Percentiles rank a stretch among this genome's conserved stretches.
Conservation (phyloP, 2,113 vertebrate genomes). For the Tichodroma muraria region DNA sequence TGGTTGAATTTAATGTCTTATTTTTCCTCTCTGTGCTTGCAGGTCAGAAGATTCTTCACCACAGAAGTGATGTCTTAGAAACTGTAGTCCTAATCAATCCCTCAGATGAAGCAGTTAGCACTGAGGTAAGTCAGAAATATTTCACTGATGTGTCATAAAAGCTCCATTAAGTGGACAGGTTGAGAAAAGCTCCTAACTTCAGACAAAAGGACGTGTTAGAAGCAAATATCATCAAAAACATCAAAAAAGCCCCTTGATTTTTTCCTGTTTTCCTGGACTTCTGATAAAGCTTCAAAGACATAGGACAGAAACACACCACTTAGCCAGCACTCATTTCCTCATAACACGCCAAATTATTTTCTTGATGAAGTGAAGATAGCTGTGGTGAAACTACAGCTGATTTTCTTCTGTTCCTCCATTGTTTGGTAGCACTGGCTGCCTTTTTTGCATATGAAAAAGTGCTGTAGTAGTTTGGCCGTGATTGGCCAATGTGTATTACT, state of each 20-base stretch:
- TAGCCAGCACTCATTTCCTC: background rate
- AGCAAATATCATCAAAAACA: background rate
- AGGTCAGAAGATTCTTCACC: slow-evolving; percentile 98
- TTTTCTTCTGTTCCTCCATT: background rate
- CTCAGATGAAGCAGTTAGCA: slow-evolving; percentile 93
- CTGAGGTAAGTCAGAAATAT: slow-evolving; percentile 74
- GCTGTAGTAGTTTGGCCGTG: too few relatives aligned
- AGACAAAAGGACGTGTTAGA: background rate
- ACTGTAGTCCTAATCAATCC: slow-evolving; percentile 97
- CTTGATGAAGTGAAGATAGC: background rate
- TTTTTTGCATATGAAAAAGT: background rate
- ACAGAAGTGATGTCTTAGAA: slow-evolving; percentile 92
- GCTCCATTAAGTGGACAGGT: background rate
- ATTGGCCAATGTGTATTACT: too few relatives aligned
- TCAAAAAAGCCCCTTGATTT: background rate
- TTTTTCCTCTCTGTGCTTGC: slow-evolving; percentile 27
- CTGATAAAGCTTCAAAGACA: background rate
- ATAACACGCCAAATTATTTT: background rate
- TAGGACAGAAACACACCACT: background rate
- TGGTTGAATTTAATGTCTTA: background rate
- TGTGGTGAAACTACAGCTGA: background rate
- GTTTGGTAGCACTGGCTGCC: background rate
- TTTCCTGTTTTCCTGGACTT: background rate
- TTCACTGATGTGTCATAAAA: background rate
- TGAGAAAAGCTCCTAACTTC: background rate